Evolutionary conservation across 2,797 vertebrate species (phyloP), one percentile per base, ranked within the genome.

Genomic region (Sebastes matsubarae): DNA sequence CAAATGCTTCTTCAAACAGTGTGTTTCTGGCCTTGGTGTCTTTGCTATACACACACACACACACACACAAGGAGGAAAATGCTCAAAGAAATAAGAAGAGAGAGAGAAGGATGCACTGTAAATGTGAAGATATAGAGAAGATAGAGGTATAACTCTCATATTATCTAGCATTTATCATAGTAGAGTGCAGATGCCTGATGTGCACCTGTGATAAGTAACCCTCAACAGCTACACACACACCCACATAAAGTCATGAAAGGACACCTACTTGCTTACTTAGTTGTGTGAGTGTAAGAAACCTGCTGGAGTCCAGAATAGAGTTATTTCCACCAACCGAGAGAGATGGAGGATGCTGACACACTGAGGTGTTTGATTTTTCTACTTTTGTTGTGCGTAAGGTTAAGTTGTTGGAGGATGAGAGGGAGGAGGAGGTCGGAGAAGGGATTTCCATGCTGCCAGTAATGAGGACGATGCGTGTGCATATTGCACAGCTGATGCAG

Each of bases 121-220:
- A 55, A 4, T 29, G 72, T 80, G 18, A 46, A 32, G 32, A 67
- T 57, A 20, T 36, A 27, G 57, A 52, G 14, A 24, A 13, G 52
- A 24, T 38, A 79, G 76, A 78, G n/a, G 46, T 66, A 72, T 77
- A 55, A 52, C 50, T 22, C 38, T 34, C 68, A 73, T 80, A 88
- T 88, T 87, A 90, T 84, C 77, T 36, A 59, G n/a, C 83, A 85
- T 93, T 91, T 83, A 90, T 92, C 81, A 88, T 64, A 60, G 65
- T 10, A 57, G 29, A 83, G 72, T 60, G 54, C 65, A 34, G 46
- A 76, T 61, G 67, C 80, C 79, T 68, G 77, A 81, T 79, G 77
- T 59, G 73, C 73, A 66, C 69, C 60, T 81, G 80, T 73, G 78
- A 91, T 82, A 74, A 84, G 80, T 82, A 82, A 72, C 72, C 70